These are phyloP conservation scores for Rallus crepitans DNA, from an alignment of 2,797 vertebrate species.

Conservation along the genomic window DNA sequence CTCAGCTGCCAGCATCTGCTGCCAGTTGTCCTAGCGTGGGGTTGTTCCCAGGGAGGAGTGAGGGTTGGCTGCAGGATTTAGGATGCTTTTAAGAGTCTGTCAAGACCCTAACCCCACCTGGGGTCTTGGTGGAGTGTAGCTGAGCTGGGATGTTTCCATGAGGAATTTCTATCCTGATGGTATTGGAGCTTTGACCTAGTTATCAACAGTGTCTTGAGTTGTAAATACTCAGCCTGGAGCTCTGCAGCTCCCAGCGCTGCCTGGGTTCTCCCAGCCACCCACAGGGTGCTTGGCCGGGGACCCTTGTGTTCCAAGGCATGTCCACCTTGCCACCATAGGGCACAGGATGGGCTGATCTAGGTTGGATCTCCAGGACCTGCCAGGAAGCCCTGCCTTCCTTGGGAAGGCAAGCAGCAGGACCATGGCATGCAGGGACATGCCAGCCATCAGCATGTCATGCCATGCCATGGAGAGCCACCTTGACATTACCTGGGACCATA, in stretches of 20 bases:
- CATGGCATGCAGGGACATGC: rapidly evolving
- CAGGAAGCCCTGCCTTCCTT: not conserved
- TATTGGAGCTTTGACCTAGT: not conserved
- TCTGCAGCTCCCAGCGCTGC: not conserved
- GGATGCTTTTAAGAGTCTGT: not conserved
- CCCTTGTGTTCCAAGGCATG: not conserved
- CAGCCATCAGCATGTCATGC: not conserved
- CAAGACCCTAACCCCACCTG: not conserved
- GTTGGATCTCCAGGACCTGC: not conserved
- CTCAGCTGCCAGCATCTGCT: not conserved
- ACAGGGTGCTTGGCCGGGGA: not conserved
- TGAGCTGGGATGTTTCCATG: not conserved
- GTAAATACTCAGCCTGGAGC: not conserved
- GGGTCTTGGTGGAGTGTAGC: not conserved
- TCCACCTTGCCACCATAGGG: rapidly evolving
- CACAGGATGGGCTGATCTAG: no score
- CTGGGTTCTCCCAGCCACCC: not conserved
- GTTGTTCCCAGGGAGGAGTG: not conserved
- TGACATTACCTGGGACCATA: not conserved
- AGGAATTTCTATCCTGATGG: not conserved
- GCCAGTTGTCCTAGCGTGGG: not conserved
- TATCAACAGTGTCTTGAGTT: not conserved
- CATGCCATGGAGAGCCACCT: not conserved
- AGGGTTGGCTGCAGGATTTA: not conserved
- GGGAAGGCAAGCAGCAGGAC: not conserved